Evolutionary conservation across 2,797 vertebrate species (phyloP).

Genomic region (Darevskia mixta): DNA sequence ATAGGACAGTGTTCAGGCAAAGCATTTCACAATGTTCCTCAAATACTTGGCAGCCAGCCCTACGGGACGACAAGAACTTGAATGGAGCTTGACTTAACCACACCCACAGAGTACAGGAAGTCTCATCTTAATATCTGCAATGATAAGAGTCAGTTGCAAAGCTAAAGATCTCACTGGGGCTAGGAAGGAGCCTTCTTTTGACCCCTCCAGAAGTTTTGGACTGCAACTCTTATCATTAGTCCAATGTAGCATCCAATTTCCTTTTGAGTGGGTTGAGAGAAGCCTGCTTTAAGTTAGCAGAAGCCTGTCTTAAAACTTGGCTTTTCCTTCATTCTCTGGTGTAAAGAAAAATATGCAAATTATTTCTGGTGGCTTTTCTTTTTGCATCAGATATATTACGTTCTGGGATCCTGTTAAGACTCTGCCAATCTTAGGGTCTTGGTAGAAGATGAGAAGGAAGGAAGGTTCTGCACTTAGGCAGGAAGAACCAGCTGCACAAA

Average conservation of each 20-base stretch:
- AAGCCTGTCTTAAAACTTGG: no score
- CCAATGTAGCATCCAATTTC: not conserved
- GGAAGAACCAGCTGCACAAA: no score
- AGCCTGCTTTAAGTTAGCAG: no score
- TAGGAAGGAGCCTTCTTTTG: not conserved
- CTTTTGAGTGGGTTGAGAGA: not conserved
- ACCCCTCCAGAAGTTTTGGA: no score
- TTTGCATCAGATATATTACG: no score
- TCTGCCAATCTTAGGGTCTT: no score
- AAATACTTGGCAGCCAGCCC: not conserved
- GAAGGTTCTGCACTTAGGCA: no score
- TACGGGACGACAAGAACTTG: conserved; percentile 29
- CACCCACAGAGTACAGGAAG: not conserved
- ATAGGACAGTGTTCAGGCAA: conserved; percentile 32
- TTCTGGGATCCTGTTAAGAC: no score
- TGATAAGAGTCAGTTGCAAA: not conserved
- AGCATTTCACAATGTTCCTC: not conserved
- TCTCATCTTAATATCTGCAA: conserved; percentile 5
- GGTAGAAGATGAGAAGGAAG: no score
- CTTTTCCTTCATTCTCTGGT: no score
- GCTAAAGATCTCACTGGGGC: not conserved
- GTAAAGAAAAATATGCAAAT: no score
- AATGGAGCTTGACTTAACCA: conserved; percentile 16
- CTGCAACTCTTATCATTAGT: not conserved
- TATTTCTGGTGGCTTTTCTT: no score